Evolutionary conservation across 1,140 invertebrate genomes (phyloP).

Genomic region (Lordiphosa clarofinis): DNA sequence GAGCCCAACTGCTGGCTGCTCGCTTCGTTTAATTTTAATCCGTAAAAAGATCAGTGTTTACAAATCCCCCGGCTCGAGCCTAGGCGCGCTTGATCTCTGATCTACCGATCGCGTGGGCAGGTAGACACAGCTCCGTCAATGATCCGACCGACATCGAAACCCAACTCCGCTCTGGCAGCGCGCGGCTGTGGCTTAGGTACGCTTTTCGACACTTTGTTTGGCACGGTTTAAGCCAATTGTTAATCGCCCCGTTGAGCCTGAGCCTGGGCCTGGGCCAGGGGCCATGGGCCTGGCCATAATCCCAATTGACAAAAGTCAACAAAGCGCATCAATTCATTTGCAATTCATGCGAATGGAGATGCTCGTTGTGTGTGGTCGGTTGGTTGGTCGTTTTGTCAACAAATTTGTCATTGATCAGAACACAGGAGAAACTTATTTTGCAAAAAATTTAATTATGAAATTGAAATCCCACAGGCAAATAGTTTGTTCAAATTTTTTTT

Average conservation of each 20-base stretch:
- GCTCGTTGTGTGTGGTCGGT: slow-evolving; percentile 15
- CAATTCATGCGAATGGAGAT: slow-evolving; percentile 57
- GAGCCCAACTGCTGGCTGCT: slow-evolving; percentile 12
- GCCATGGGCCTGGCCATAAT: slow-evolving; percentile 41
- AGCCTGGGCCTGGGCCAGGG: slow-evolving; percentile 8
- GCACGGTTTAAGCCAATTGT: slow-evolving; percentile 74
- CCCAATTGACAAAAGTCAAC: slow-evolving; percentile 76
- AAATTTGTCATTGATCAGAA: slow-evolving; percentile 32
- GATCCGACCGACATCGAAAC: slow-evolving; percentile 24
- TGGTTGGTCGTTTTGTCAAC: slow-evolving; percentile 25
- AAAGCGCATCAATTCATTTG: slow-evolving; percentile 75
- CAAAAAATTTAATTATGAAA: no score
- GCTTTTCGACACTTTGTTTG: slow-evolving; percentile 77
- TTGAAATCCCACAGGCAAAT: no score
- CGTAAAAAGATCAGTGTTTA: slow-evolving; percentile 70
- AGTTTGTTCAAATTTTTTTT: no score
- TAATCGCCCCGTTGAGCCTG: slow-evolving; percentile 29
- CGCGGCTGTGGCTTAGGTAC: slow-evolving; percentile 55
- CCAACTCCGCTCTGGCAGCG: slow-evolving; percentile 13
- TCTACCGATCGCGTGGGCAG: slow-evolving; percentile 66
- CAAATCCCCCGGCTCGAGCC: slow-evolving; percentile 47
- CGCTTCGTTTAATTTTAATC: slow-evolving; percentile 61
- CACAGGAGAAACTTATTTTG: no score
- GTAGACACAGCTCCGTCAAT: slow-evolving; percentile 51
- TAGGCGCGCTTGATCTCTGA: slow-evolving; percentile 64